A percentile compares a stretch with the other conserved stretches of the same genome.
Evolutionary conservation across 2,888 invertebrate species (phyloP).

Genomic region (Ichneumoninae sp.): DNA sequence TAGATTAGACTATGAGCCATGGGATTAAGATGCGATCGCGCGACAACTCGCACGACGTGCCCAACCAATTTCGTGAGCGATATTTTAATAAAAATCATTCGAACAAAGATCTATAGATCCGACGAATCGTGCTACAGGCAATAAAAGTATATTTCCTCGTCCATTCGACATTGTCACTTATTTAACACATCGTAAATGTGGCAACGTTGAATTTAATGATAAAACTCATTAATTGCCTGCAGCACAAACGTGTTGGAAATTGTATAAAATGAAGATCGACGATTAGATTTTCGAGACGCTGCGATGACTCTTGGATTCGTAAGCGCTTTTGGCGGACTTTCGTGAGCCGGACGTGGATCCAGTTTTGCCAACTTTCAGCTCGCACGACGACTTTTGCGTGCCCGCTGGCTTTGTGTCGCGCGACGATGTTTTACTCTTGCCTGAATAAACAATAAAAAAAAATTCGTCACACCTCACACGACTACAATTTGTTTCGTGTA

Average conservation of each 20-base stretch:
- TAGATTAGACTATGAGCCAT: neutral
- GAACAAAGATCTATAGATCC: neutral
- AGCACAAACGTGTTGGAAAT: neutral
- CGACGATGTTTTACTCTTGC: constrained; percentile 22
- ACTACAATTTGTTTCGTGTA: neutral
- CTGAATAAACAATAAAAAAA: constrained; percentile 22
- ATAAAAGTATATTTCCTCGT: constrained; percentile 2
- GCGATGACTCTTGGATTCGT: constrained; percentile 1
- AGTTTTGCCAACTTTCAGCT: neutral
- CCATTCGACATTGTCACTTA: constrained; percentile 11
- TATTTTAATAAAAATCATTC: neutral
- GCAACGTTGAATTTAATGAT: neutral
- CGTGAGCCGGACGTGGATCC: constrained; percentile 1
- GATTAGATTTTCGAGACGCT: constrained; percentile 20
- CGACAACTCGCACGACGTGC: neutral
- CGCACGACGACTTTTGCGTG: constrained; percentile 4
- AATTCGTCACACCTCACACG: neutral
- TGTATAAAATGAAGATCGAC: neutral
- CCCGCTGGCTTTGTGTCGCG: neutral
- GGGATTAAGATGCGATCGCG: constrained; percentile 13
- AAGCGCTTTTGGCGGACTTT: constrained; percentile 14
- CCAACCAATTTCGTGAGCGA: neutral
- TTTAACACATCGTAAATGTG: neutral
- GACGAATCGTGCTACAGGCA: neutral
- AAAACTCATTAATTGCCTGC: neutral